Evolutionary conservation across 2,888 invertebrate species (phyloP), one percentile per base, ranked within the genome.

Genomic region (Loripinus fragilis): DNA sequence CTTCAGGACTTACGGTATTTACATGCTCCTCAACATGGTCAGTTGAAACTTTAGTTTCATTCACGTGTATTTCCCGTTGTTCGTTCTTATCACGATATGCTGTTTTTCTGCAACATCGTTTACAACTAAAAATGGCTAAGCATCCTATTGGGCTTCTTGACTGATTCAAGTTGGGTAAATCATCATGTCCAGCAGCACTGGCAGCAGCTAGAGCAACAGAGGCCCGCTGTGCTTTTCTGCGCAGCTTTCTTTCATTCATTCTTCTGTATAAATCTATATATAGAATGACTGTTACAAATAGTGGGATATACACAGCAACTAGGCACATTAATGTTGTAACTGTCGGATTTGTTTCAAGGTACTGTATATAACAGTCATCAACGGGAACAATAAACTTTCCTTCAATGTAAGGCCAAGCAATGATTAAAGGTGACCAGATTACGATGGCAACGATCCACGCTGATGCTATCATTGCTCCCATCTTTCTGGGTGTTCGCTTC

Each of bases 341-440:
- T 15, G 23, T 3, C 1, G 55, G 7, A 55, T 55, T 55, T n/a
- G 55, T 55, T 15, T 10, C 25, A 2, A 55, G 7, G 55, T 25
- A 55, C 12, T 55, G 55, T 25, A 55, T 23, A 28, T 25, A 55
- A 25, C 55, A 55, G 10, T 55, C 55, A 23, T 55, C 12, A 25
- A 10, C 23, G 7, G 55, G 55, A 10, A 55, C 55, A n/a, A 28
- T 55, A 23, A 10, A 10, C 25, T 28, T 55, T 3, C 55, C 55
- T 55, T 55, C 55, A 7, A 55, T 55, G 28, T 55, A 55, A 23
- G 55, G 55, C 55, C 55, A 55, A 12, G 55, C 55, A 55, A 55
- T 5, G 7, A 55, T 55, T 28, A 17, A 55, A 25, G 55, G 55
- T 5, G 55, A 23, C 55, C 55, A 55, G 5, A 55, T 28, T 23